Evolutionary conservation across 2,797 vertebrate species (phyloP).

Genomic region (Graptemys geographica): DNA sequence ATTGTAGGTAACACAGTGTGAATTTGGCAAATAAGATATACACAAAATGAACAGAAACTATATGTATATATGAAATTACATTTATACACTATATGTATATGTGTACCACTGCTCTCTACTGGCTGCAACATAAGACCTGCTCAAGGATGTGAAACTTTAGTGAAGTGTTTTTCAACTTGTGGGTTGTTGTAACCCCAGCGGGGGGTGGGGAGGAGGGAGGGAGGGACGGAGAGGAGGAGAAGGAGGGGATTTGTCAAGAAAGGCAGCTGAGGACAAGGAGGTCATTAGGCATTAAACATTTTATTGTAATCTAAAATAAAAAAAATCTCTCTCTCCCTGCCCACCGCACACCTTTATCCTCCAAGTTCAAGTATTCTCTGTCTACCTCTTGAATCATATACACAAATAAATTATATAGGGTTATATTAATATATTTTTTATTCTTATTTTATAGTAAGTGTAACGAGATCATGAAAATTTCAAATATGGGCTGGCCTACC

Average conservation of each 20-base stretch:
- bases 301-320: background rate
- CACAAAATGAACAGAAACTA: background rate
- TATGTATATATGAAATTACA: too few relatives aligned
- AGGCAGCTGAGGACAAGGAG: background rate
- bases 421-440: background rate
- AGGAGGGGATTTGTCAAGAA: background rate
- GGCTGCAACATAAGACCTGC: background rate
- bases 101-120: background rate
- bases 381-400: background rate
- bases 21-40: background rate
- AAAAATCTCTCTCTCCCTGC: background rate
- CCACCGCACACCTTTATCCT: background rate
- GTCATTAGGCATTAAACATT: background rate
- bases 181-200: background rate
- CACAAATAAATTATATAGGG: background rate
- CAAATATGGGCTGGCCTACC: background rate
- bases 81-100: too few relatives aligned
- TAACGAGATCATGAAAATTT: slow-evolving; percentile 27
- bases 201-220: too few relatives aligned
- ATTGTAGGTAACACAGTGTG: background rate
- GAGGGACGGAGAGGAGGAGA: too few relatives aligned
- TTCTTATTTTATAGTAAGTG: background rate
- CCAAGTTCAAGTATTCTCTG: background rate
- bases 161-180: background rate
- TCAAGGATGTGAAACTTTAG: background rate